These are phyloP conservation scores for Dicyrtoma fusca DNA, from an alignment of 2,888 invertebrate species.

Conservation along the genomic window DNA sequence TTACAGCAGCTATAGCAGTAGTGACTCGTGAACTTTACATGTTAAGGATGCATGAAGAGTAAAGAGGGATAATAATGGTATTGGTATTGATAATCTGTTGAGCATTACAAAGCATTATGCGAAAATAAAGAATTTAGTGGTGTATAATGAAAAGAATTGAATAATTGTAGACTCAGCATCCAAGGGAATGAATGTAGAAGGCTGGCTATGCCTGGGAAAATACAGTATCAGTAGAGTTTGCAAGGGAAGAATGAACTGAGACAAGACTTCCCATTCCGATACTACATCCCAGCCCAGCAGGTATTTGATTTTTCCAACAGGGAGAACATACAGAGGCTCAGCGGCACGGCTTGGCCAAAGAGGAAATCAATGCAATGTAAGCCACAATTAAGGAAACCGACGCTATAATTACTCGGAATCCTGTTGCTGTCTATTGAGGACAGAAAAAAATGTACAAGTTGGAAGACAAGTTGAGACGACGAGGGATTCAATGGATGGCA, in stretches of 20 bases:
- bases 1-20: no score
- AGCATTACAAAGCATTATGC: not conserved
- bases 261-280: constrained; percentile 23
- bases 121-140: constrained; percentile 16
- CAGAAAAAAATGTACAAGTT: constrained; percentile 33
- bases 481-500: constrained; percentile 34
- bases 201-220: constrained; percentile 34
- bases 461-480: constrained; percentile 36
- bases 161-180: constrained; percentile 33
- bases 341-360: constrained; percentile 26
- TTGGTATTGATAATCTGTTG: constrained; percentile 19
- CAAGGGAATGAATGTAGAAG: not conserved
- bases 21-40: no score
- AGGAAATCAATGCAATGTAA: constrained; percentile 38
- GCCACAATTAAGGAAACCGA: constrained; percentile 57
- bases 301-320: constrained; percentile 21
- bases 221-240: constrained; percentile 33
- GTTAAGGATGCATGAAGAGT: constrained; percentile 11
- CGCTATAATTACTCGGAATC: constrained; percentile 53
- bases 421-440: constrained; percentile 28
- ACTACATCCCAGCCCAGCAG: constrained; percentile 26
- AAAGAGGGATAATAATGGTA: constrained; percentile 21
- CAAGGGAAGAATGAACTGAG: constrained; percentile 3
- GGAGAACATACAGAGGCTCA: constrained; percentile 24
- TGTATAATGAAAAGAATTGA: constrained; percentile 29